A percentile compares a stretch with the other conserved stretches of the same genome.
These are phyloP conservation scores for Drosophila ironensis DNA, from an alignment of 1,140 invertebrate genomes.

Conservation along the genomic window DNA sequence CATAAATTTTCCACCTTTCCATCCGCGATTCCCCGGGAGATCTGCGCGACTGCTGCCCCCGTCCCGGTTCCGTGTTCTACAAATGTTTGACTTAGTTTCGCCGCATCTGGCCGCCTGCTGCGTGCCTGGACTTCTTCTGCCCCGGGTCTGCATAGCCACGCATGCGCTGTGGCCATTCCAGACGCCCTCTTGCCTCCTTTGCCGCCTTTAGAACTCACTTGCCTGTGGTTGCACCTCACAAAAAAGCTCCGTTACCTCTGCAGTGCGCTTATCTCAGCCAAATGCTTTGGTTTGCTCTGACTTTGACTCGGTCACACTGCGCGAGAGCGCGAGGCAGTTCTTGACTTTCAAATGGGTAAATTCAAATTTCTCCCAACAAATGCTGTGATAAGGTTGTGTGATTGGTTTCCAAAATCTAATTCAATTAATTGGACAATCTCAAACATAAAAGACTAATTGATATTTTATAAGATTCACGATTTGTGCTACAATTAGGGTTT, in stretches of 20 bases:
- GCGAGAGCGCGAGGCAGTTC: background rate
- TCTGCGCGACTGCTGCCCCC: background rate
- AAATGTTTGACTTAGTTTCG: constrained; percentile 78
- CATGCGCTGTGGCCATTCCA: constrained; percentile 57
- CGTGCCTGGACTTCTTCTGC: constrained; percentile 47
- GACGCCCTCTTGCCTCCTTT: background rate
- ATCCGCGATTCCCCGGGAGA: constrained; percentile 54
- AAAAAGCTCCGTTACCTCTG: constrained; percentile 55
- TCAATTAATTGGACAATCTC: too few species aligned
- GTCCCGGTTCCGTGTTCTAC: constrained; percentile 49
- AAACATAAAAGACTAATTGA: too few species aligned
- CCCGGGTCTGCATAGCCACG: constrained; percentile 39
- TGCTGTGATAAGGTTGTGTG: too few species aligned
- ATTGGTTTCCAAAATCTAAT: too few species aligned
- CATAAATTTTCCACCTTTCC: constrained; percentile 70
- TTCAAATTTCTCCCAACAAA: too few species aligned
- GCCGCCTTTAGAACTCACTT: background rate
- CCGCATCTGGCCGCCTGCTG: constrained; percentile 51
- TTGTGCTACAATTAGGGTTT: too few species aligned
- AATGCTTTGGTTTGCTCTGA: constrained; percentile 45
- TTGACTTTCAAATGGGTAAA: background rate
- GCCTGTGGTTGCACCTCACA: background rate
- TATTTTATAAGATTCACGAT: too few species aligned
- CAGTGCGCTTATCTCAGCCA: constrained; percentile 52
- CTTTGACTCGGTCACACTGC: constrained; percentile 9